Conservation (phyloP, 2,797 vertebrate species). For the Falco berigora region DNA sequence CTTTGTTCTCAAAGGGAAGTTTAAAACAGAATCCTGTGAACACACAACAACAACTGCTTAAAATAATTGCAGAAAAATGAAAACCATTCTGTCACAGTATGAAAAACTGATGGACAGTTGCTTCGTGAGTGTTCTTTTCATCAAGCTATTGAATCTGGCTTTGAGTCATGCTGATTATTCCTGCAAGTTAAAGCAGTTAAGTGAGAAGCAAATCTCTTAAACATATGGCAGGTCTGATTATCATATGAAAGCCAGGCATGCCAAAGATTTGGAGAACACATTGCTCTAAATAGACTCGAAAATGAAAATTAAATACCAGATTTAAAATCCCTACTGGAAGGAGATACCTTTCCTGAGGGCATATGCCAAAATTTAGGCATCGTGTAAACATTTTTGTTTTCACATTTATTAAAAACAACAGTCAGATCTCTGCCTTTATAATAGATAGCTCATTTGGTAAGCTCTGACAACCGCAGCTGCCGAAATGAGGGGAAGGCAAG, state of each 20-base stretch:
- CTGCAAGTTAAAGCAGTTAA: constrained; percentile 38
- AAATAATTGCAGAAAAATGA: constrained; percentile 33
- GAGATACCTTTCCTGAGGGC: neutral
- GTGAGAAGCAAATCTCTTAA: constrained; percentile 49
- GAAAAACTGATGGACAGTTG: constrained; percentile 4
- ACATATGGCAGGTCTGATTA: constrained; percentile 53
- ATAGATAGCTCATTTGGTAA: neutral
- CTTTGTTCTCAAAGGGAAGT: neutral
- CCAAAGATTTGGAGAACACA: constrained; percentile 13
- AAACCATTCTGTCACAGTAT: constrained; percentile 27
- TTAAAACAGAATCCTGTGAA: constrained; percentile 1
- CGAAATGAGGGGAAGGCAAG: neutral
- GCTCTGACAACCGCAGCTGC: neutral
- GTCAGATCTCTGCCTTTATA: neutral
- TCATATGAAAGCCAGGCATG: constrained; percentile 32
- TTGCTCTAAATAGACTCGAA: neutral
- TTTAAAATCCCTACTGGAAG: neutral
- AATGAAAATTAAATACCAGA: constrained; percentile 1
- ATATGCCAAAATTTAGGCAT: neutral
- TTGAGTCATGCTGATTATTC: constrained; percentile 45
- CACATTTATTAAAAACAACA: neutral
- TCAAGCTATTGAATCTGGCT: constrained; percentile 6
- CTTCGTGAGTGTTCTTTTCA: constrained; percentile 29
- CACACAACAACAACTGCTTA: neutral
- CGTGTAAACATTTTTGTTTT: neutral